Evolutionary conservation across 2,113 vertebrate species (phyloP).

Genomic region (Aldabrachelys gigantea): DNA sequence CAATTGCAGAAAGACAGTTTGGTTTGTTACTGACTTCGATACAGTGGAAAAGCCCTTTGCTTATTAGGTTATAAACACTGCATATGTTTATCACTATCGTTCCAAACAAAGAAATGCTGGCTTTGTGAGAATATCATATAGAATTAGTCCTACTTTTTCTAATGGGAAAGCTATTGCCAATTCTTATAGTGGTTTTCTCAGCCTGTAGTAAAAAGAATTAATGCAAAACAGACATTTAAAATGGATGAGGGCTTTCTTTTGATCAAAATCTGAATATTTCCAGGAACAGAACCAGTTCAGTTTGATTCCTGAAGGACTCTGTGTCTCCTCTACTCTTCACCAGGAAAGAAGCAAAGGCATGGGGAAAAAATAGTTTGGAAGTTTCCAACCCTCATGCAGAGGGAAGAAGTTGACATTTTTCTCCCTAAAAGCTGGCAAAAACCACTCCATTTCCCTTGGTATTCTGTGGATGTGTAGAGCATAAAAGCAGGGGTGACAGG

Average conservation of each 20-base stretch:
- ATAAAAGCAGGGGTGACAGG: background rate
- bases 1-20: conserved; percentile 40
- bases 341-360: background rate
- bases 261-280: background rate
- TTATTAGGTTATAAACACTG: background rate
- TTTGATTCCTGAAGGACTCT: background rate
- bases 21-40: conserved; percentile 24
- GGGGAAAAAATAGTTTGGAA: background rate
- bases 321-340: background rate
- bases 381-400: background rate
- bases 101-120: conserved; percentile 22
- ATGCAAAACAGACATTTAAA: background rate
- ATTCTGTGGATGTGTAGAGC: background rate
- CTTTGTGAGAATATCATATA: background rate
- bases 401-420: background rate
- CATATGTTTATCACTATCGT: conserved; percentile 12
- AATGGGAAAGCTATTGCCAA: background rate
- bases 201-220: background rate
- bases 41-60: conserved; percentile 3
- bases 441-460: background rate
- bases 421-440: background rate
- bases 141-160: background rate
- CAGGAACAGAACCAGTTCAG: background rate
- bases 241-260: background rate
- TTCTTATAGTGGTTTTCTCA: background rate